phyloP scores from a whole-genome alignment of 2,797 vertebrate genomes.

The Corythornis leucogaster region DNA sequence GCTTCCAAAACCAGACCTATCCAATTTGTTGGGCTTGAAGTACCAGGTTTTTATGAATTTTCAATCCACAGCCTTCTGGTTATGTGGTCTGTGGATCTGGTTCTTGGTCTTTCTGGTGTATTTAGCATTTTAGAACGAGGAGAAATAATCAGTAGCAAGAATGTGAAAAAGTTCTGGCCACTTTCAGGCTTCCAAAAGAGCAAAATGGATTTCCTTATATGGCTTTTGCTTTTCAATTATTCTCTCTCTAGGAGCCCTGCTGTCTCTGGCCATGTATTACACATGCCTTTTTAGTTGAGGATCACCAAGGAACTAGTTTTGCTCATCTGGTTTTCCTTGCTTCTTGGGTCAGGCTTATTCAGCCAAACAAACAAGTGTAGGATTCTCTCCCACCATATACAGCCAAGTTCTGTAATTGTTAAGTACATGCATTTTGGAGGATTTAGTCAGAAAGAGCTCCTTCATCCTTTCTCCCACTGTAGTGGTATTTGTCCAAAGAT shows the following conservation, averaged over 20 bases:
- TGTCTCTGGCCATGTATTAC: neutral
- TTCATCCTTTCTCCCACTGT: neutral
- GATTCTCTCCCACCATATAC: neutral
- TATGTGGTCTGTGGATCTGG: neutral
- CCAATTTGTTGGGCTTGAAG: conserved; percentile 1
- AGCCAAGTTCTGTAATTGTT: neutral
- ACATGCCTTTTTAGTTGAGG: neutral
- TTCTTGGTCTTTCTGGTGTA: neutral
- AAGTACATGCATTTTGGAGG: neutral
- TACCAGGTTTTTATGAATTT: neutral
- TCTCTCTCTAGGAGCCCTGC: neutral
- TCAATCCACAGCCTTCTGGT: neutral
- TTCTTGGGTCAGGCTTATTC: neutral
- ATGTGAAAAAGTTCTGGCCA: neutral
- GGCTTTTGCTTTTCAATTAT: neutral
- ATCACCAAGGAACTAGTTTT: neutral
- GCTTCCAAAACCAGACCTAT: conserved; percentile 14
- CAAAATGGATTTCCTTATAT: neutral
- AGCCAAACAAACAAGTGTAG: neutral
- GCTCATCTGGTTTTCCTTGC: neutral
- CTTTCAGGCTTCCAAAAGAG: neutral
- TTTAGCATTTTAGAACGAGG: neutral
- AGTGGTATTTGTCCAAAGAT: neutral
- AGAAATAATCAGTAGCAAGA: neutral
- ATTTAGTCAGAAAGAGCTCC: neutral